phyloP scores from a whole-genome alignment of 2,888 invertebrate genomes.

The Lasioglossum calceatum region DNA sequence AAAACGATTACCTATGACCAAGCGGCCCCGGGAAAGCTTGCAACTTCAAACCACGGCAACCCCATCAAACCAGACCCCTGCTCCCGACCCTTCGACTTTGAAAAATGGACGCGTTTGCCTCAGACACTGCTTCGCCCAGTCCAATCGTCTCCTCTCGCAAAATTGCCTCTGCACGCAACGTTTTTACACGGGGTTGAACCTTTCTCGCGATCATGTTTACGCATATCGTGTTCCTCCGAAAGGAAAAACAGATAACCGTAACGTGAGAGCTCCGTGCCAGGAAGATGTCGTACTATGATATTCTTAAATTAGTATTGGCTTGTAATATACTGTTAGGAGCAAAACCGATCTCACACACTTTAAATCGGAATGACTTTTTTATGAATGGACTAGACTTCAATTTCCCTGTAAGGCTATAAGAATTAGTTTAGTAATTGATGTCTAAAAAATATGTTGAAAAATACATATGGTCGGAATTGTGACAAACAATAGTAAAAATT shows the following conservation, averaged over 20 bases:
- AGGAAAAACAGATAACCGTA: neutral
- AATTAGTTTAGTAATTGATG: too few relatives aligned
- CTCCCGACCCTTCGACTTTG: conserved; percentile 15
- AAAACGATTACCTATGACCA: conserved; percentile 82
- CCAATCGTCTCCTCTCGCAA: conserved; percentile 12
- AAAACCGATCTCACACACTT: too few relatives aligned
- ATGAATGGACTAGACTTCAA: too few relatives aligned
- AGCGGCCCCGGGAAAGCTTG: conserved; percentile 74
- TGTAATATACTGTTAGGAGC: neutral
- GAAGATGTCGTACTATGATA: neutral
- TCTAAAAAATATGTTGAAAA: too few relatives aligned
- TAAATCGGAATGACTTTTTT: too few relatives aligned
- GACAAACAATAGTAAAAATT: too few relatives aligned
- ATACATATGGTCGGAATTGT: too few relatives aligned
- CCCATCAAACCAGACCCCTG: conserved; percentile 2
- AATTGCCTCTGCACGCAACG: conserved; percentile 27
- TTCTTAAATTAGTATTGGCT: too few relatives aligned
- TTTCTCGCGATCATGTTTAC: conserved; percentile 9
- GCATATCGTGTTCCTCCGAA: neutral
- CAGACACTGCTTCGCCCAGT: conserved; percentile 7
- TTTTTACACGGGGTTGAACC: conserved; percentile 29
- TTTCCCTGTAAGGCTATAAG: too few relatives aligned
- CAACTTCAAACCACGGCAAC: conserved; percentile 2
- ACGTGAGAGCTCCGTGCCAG: neutral
- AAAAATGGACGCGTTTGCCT: conserved; percentile 21